Percentiles rank a stretch among this genome's conserved stretches.
Conservation (phyloP, 2,797 vertebrate genomes). For the Vultur gryphus region DNA sequence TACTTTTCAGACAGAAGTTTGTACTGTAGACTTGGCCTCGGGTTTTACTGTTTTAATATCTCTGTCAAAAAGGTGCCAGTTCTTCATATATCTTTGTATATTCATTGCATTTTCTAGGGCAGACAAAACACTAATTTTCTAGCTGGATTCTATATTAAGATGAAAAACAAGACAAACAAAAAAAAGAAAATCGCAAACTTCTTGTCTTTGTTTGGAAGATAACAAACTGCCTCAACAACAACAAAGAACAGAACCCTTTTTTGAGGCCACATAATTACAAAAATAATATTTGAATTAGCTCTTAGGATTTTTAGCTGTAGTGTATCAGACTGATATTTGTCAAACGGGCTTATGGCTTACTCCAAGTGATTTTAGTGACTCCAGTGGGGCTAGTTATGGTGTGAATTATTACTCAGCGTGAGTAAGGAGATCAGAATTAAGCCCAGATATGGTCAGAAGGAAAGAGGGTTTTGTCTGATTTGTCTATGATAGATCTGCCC, state of each 20-base stretch:
- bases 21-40: background rate
- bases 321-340: conserved; percentile 2
- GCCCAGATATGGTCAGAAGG: conserved; percentile 8
- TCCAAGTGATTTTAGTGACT: background rate
- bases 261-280: background rate
- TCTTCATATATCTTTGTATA: background rate
- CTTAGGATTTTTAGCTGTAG: background rate
- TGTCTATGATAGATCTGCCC: conserved; percentile 39
- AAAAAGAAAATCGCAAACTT: background rate
- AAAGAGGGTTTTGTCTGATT: conserved; percentile 37
- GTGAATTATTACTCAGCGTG: conserved; percentile 24
- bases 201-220: background rate
- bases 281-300: conserved; percentile 11
- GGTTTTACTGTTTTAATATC: conserved; percentile 15
- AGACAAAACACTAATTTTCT: conserved; percentile 22
- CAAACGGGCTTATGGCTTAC: background rate
- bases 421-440: conserved; percentile 44
- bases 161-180: background rate
- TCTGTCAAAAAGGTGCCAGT: background rate
- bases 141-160: background rate
- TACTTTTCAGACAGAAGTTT: background rate
- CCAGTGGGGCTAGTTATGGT: conserved; percentile 21
- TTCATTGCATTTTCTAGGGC: background rate
- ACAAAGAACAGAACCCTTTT: background rate
- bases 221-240: background rate